Base-by-base conservation (phyloP, 2,888 invertebrate species). In the Apamea crenata region DNA sequence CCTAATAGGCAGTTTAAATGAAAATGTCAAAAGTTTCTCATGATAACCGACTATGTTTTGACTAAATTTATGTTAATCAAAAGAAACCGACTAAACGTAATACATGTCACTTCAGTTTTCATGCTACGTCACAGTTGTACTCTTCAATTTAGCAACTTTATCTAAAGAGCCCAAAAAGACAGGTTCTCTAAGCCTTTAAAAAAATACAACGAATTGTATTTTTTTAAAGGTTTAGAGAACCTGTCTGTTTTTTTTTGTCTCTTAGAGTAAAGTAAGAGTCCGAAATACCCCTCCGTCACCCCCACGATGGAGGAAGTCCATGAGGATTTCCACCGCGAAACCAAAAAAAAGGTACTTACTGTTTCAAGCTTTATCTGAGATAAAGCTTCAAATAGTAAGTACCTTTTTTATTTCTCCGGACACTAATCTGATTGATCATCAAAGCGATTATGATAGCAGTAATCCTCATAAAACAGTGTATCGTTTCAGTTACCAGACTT, bases 351-450 rank as follows among this genome's bases (percentile, higher is more conserved):
- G 16, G 16, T 4, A 40, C 21, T 3, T 61, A n/a, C 7, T 78
- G 59, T 40, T 67, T 14, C 6, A 18, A 50, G 2, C 21, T 77
- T 18, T 36, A 29, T 21, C n/a, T 47, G n/a, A n/a, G n/a, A n/a
- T n/a, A n/a, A n/a, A n/a, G n/a, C n/a, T n/a, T n/a, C n/a, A n/a
- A n/a, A n/a, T n/a, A n/a, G n/a, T n/a, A n/a, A n/a, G n/a, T n/a
- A n/a, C n/a, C n/a, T n/a, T n/a, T n/a, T n/a, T n/a, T 65, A n/a
- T 47, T 32, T 44, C 21, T 21, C 7, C 16, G 53, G 25, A 12
- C 25, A 40, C 2, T 56, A 18, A 79, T 59, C 66, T 18, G 21
- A 59, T 75, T 56, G n/a, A 32, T 65, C 53, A 78, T 66, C 16
- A 56, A 79, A 66, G 3, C 14, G 47, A 56, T 36, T 53, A 65